phyloP scores from a whole-genome alignment of 2,797 vertebrate genomes.

The Acanthornis magna region DNA sequence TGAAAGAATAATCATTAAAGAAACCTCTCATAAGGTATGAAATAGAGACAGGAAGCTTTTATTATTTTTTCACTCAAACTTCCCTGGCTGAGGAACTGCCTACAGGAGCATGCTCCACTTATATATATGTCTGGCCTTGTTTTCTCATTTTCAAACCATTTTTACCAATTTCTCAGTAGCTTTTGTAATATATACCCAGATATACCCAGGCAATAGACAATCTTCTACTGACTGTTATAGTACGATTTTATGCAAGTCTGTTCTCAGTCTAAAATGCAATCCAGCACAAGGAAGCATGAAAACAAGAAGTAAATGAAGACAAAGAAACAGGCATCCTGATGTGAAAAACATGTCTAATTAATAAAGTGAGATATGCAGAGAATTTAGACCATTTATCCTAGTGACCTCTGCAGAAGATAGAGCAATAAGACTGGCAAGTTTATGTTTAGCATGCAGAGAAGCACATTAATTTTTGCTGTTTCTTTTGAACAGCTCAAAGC shows the following conservation, averaged over 20 bases:
- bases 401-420: not conserved
- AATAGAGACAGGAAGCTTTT: constrained; percentile 51
- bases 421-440: not conserved
- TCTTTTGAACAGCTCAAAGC: not conserved
- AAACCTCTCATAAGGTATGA: constrained; percentile 52
- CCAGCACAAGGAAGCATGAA: not conserved
- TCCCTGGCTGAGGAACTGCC: not conserved
- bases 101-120: constrained; percentile 20
- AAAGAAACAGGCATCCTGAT: constrained; percentile 16
- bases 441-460: not conserved
- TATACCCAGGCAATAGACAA: not conserved
- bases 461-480: not conserved
- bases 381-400: not conserved
- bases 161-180: constrained; percentile 31
- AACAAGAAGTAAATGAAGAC: not conserved
- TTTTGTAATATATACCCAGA: constrained; percentile 38
- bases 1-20: constrained; percentile 57
- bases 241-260: not conserved
- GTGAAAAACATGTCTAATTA: constrained; percentile 30
- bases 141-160: constrained; percentile 17
- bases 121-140: constrained; percentile 32
- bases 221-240: not conserved
- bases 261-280: constrained; percentile 51
- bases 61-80: not conserved
- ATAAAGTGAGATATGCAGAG: constrained; percentile 30